Percentiles rank a stretch among this genome's conserved stretches.
Evolutionary conservation across 2,113 vertebrate species (phyloP).

Genomic region (Saccopteryx bilineata): DNA sequence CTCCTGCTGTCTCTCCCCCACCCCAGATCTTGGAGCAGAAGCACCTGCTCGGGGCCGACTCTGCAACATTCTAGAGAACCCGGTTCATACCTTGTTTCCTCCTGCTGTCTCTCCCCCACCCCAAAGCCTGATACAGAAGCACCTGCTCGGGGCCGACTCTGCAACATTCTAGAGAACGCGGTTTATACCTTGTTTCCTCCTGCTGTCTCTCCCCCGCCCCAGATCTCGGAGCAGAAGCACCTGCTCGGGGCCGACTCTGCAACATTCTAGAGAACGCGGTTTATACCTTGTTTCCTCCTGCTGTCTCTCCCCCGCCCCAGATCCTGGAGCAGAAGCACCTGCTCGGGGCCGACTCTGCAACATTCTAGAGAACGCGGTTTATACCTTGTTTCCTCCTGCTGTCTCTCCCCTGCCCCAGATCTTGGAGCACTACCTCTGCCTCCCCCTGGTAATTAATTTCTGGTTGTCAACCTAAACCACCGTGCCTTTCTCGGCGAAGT

Average conservation of each 20-base stretch:
- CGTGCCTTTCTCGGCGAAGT: constrained; percentile 36
- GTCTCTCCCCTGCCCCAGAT: background rate
- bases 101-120: background rate
- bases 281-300: too few species aligned
- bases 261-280: too few species aligned
- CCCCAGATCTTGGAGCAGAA: too few species aligned
- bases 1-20: too few species aligned
- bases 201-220: too few species aligned
- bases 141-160: too few species aligned
- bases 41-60: background rate
- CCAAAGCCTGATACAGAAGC: background rate
- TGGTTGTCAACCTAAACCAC: constrained; percentile 1
- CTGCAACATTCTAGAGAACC: background rate
- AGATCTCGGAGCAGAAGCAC: too few species aligned
- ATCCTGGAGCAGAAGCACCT: too few species aligned
- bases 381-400: background rate
- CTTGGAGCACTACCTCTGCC: fast-evolving
- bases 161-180: too few species aligned
- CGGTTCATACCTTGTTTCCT: background rate
- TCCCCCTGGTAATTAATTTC: constrained; percentile 38
- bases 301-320: too few species aligned
- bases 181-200: too few species aligned
- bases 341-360: background rate
- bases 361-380: background rate
- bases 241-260: too few species aligned